Percentiles rank a stretch among this genome's conserved stretches.
phyloP scores from a whole-genome alignment of 2,888 invertebrate genomes.

The Alviniconcha strummeri region DNA sequence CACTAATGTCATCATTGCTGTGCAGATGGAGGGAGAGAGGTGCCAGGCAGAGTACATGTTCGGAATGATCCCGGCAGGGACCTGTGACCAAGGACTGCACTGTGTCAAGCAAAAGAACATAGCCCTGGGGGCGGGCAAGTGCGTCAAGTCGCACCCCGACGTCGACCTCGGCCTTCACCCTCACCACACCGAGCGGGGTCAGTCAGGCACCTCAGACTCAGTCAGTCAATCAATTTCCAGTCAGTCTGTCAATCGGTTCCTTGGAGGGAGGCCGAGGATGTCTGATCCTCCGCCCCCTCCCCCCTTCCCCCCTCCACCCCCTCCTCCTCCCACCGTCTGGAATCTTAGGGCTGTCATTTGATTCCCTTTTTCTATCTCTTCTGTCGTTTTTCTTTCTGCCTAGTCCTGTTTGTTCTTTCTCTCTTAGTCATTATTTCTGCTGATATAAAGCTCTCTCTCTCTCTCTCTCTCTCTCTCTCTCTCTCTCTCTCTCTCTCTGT shows the following conservation, averaged over 20 bases:
- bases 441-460: slow-evolving; percentile 4
- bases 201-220: background rate
- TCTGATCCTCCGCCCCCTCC: no score
- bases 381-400: no score
- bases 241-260: no score
- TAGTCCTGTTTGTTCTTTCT: background rate
- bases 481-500: slow-evolving; percentile 17
- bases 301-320: no score
- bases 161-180: slow-evolving; percentile 2
- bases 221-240: no score
- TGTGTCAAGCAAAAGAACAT: background rate
- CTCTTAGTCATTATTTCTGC: background rate
- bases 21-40: slow-evolving; percentile 15
- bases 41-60: slow-evolving; percentile 17
- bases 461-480: slow-evolving; percentile 16
- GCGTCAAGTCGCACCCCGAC: background rate
- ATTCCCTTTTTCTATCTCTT: no score
- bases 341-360: no score
- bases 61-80: background rate
- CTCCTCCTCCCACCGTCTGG: no score
- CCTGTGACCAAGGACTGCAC: slow-evolving; percentile 7
- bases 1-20: background rate
- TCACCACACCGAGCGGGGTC: background rate
- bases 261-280: no score
- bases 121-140: background rate